These are phyloP conservation scores for Athene noctua DNA, from an alignment of 2,113 vertebrate species.

Conservation along the genomic window DNA sequence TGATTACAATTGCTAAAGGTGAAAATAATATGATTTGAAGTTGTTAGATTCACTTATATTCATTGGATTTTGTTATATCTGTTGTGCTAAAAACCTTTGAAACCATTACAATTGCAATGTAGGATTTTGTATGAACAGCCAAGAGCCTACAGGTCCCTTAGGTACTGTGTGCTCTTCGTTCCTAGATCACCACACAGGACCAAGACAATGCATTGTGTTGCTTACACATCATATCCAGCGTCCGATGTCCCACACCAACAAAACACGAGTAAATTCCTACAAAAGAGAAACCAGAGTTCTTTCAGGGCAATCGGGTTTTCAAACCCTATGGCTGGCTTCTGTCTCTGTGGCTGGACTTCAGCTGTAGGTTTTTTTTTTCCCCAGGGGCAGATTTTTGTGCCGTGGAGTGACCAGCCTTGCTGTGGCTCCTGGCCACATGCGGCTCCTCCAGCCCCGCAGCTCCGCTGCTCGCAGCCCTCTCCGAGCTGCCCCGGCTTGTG, in stretches of 20 bases:
- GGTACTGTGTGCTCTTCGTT: background rate
- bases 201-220: rapidly evolving
- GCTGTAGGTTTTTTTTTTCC: rapidly evolving
- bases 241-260: rapidly evolving
- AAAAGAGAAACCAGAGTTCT: background rate
- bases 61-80: background rate
- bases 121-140: background rate
- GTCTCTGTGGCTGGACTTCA: background rate
- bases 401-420: rapidly evolving
- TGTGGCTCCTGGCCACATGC: rapidly evolving
- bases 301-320: rapidly evolving
- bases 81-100: background rate
- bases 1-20: background rate
- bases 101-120: rapidly evolving
- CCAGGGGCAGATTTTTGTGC: background rate
- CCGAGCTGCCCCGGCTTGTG: background rate
- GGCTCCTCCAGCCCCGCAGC: background rate
- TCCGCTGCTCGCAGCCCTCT: background rate
- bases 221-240: background rate
- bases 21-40: background rate
- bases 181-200: background rate
- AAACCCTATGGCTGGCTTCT: rapidly evolving
- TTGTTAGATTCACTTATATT: background rate
- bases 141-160: background rate
- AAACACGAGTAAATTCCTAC: background rate